phyloP scores from a whole-genome alignment of 2,888 invertebrate species.

The Habroteleia sp. region DNA sequence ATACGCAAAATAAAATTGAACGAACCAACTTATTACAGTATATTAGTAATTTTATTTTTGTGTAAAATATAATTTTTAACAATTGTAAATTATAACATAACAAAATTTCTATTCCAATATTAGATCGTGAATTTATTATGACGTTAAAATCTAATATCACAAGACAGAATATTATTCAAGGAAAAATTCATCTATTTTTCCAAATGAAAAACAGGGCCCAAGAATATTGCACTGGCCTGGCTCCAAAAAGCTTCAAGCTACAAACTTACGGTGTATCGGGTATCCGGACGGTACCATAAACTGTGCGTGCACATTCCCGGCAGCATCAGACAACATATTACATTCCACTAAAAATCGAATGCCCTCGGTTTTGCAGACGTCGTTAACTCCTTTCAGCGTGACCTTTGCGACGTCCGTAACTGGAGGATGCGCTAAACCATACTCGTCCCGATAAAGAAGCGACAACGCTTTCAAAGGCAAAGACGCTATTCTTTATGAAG shows the following conservation, averaged over 20 bases:
- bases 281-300: conserved; percentile 37
- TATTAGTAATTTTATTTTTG: too few relatives aligned
- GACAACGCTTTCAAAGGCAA: conserved; percentile 44
- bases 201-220: conserved; percentile 31
- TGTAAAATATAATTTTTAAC: too few relatives aligned
- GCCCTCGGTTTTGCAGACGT: conserved; percentile 31
- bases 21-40: too few relatives aligned
- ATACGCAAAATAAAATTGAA: too few relatives aligned
- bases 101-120: too few relatives aligned
- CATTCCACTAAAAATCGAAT: conserved; percentile 51
- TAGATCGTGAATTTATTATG: too few relatives aligned
- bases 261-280: conserved; percentile 8
- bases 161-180: too few relatives aligned
- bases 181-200: conserved; percentile 21
- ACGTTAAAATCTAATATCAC: too few relatives aligned
- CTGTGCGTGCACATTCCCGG: conserved; percentile 45
- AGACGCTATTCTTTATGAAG: conserved; percentile 37
- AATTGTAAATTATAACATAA: too few relatives aligned
- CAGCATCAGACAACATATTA: conserved; percentile 44
- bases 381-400: conserved; percentile 40
- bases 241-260: conserved; percentile 38
- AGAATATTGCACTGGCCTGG: conserved; percentile 33
- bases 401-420: conserved; percentile 1
- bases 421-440: conserved; percentile 14
- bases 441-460: conserved; percentile 30